These are phyloP conservation scores for Chalcosyrphus nemorum DNA, from an alignment of 2,888 invertebrate genomes.

Conservation along the genomic window DNA sequence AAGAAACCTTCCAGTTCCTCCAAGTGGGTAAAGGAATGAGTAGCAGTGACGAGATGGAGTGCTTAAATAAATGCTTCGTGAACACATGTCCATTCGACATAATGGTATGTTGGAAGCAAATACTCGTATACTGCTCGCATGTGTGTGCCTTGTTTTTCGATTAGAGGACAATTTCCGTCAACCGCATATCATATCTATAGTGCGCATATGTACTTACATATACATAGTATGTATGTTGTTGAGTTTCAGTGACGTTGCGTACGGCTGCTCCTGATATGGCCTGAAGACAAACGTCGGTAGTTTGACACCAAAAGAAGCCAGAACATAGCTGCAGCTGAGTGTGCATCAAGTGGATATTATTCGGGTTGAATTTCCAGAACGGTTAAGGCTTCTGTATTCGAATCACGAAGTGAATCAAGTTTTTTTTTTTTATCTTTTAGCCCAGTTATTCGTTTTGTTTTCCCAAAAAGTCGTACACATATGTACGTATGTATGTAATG, in stretches of 20 bases:
- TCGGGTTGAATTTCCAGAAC: constrained; percentile 41
- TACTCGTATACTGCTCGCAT: too few relatives aligned
- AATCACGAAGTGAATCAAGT: constrained; percentile 47
- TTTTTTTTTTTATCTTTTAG: not conserved
- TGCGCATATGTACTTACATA: too few relatives aligned
- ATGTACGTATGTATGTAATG: too few relatives aligned
- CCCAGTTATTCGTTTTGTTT: not conserved
- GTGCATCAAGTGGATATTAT: constrained; percentile 60
- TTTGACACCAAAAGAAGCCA: constrained; percentile 39
- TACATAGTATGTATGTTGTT: not conserved
- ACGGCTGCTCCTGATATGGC: constrained; percentile 22
- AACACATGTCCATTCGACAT: constrained; percentile 59
- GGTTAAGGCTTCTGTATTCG: constrained; percentile 37
- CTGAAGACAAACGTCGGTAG: constrained; percentile 28
- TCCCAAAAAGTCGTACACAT: not conserved
- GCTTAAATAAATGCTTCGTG: constrained; percentile 47
- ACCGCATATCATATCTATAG: constrained; percentile 8
- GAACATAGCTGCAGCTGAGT: constrained; percentile 48
- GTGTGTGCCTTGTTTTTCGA: constrained; percentile 58
- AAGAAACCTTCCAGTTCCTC: constrained; percentile 33
- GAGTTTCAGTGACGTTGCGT: constrained; percentile 54
- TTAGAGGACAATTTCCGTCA: constrained; percentile 52
- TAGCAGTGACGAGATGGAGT: constrained; percentile 18
- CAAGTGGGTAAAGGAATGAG: not conserved
- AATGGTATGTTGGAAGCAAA: constrained; percentile 17